Evolutionary conservation across 1,140 invertebrate species (phyloP), one percentile per base, ranked within the genome.

Genomic region (Anastrepha obliqua): DNA sequence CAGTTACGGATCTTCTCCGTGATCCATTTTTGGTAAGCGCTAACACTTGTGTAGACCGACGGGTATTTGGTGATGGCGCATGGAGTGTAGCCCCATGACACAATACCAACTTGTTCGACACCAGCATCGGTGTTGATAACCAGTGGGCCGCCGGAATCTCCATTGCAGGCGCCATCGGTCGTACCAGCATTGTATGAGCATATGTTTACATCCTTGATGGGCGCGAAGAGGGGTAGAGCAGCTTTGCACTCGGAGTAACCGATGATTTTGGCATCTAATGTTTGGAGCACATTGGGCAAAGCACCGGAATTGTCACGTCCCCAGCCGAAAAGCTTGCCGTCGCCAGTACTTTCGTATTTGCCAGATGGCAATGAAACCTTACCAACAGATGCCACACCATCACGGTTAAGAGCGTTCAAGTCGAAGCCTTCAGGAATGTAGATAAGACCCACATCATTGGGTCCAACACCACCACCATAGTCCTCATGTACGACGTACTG

Each of bases 41-140:
- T 42, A 11, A 70, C 65, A 90, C 94, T 95, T 0, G 96, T 95
- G 90, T 96, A 97, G 0, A 97, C 95, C 0, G 96, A 95, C 1
- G 96, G 96, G 2, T 95, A 94, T 20, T 94, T 94, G 88, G 90
- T 91, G 6, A 91, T 91, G 5, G 95, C 95, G 89, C 96, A 96
- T 85, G 96, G 96, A 29, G 94, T 93, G 29, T 95, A 91, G 5
- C 96, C 96, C 95, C 96, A 97, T 1, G 96, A 97, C 0, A 96
- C 96, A 20, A 96, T 93, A 29, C 96, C 96, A 85, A 96, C 89
- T 6, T 86, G 20, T 87, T 87, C 85, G n/a, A n/a, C n/a, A 20
- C 74, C 89, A 20, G 29, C 86, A 17, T 92, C 89, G 13, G 81
- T 87, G 44, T 85, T 20, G 62, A 47, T 65, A 39, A 94, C 93